phyloP scores from a whole-genome alignment of 2,113 vertebrate species.

The Helogale parvula region DNA sequence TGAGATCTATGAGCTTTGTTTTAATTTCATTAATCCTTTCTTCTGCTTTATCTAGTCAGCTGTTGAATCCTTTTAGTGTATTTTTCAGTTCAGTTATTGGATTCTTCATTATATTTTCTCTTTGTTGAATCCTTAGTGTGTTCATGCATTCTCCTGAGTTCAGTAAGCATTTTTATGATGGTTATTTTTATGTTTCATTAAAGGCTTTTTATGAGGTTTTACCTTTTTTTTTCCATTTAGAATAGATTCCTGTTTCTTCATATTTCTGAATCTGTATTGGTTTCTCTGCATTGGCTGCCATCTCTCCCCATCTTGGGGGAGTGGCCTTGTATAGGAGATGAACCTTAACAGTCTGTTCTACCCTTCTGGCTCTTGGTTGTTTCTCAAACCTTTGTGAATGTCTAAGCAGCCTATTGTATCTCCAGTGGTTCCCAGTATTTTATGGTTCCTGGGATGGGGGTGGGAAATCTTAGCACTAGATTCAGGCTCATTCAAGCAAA shows the following conservation, averaged over 20 bases:
- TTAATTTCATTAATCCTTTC: background rate
- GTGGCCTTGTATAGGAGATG: background rate
- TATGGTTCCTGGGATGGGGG: background rate
- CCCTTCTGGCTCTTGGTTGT: background rate
- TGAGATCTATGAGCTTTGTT: background rate
- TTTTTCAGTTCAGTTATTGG: background rate
- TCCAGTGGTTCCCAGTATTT: background rate
- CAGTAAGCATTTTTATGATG: background rate
- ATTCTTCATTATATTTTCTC: background rate
- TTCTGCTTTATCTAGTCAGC: background rate
- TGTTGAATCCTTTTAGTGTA: background rate
- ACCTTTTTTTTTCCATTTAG: background rate
- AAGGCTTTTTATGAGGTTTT: background rate
- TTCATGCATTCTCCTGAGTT: background rate
- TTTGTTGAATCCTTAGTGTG: background rate
- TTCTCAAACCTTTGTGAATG: background rate
- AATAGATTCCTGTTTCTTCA: background rate
- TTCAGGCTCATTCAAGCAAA: background rate
- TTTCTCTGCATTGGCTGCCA: background rate
- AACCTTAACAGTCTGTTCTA: background rate
- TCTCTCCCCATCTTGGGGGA: background rate
- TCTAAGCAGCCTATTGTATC: background rate
- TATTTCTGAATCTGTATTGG: background rate
- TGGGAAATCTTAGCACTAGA: background rate
- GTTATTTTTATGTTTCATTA: background rate